A percentile compares a stretch with the other conserved stretches of the same genome.
phyloP scores from a whole-genome alignment of 2,113 vertebrate genomes.

The Myrmecophaga tridactyla region DNA sequence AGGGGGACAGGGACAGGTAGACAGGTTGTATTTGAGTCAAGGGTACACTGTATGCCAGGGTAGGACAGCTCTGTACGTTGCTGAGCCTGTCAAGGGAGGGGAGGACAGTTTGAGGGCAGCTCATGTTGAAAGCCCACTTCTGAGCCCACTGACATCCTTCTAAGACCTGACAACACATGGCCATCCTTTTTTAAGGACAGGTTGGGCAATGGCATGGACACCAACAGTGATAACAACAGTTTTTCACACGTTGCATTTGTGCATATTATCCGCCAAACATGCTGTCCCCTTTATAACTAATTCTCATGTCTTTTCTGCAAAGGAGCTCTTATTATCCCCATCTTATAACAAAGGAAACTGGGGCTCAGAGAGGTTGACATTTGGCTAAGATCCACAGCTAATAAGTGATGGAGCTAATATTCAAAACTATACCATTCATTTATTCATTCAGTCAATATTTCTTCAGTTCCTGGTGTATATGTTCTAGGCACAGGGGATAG shows the following conservation, averaged over 20 bases:
- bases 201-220: not conserved
- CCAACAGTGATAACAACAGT: not conserved
- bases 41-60: not conserved
- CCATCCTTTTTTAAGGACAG: not conserved
- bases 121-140: not conserved
- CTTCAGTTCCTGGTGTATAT: not conserved
- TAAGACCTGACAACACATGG: not conserved
- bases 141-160: not conserved
- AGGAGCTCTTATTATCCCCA: not conserved
- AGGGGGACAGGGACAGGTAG: not conserved
- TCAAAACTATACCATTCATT: not conserved
- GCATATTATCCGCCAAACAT: not conserved
- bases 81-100: not conserved
- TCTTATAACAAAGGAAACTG: not conserved
- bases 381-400: not conserved
- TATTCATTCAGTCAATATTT: not conserved
- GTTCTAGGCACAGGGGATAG: not conserved
- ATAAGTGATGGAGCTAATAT: not conserved
- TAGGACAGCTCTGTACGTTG: fast-evolving
- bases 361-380: not conserved
- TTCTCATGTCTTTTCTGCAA: not conserved
- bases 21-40: not conserved
- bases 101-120: not conserved
- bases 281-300: not conserved
- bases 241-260: not conserved